Evolutionary conservation across 2,888 invertebrate genomes (phyloP).

Genomic region (Drosophila kuntzei): DNA sequence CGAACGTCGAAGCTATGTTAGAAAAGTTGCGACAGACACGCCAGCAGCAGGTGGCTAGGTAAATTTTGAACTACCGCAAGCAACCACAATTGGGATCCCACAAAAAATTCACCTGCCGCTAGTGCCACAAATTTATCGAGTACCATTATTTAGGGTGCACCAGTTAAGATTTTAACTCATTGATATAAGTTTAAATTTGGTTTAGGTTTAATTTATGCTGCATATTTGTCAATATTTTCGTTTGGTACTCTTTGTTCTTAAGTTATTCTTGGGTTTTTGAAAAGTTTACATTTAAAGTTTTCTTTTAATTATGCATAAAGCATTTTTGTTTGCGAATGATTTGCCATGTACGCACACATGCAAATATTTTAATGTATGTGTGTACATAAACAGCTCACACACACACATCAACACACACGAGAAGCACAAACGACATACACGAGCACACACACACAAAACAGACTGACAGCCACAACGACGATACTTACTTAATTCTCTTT

Average conservation of each 20-base stretch:
- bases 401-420: conserved; percentile 29
- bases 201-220: conserved; percentile 7
- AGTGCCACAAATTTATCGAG: conserved; percentile 14
- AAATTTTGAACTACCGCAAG: conserved; percentile 3
- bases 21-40: not conserved
- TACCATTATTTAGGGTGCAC: conserved; percentile 17
- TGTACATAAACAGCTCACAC: conserved; percentile 48
- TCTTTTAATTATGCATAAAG: conserved; percentile 56
- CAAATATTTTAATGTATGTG: conserved; percentile 35
- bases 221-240: conserved; percentile 16
- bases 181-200: not conserved
- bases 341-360: conserved; percentile 49
- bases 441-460: conserved; percentile 20
- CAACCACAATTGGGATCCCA: conserved; percentile 2
- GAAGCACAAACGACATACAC: conserved; percentile 19
- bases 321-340: conserved; percentile 62
- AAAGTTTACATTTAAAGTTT: conserved; percentile 33
- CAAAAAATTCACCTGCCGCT: conserved; percentile 44
- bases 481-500: conserved; percentile 76
- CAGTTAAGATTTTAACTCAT: conserved; percentile 2
- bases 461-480: conserved; percentile 60
- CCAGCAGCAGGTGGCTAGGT: conserved; percentile 42
- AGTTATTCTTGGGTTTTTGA: not conserved
- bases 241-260: conserved; percentile 5
- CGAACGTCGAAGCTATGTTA: conserved; percentile 2